Base-by-base conservation (phyloP, 2,797 vertebrate species). In the Heterohyrax brucei region DNA sequence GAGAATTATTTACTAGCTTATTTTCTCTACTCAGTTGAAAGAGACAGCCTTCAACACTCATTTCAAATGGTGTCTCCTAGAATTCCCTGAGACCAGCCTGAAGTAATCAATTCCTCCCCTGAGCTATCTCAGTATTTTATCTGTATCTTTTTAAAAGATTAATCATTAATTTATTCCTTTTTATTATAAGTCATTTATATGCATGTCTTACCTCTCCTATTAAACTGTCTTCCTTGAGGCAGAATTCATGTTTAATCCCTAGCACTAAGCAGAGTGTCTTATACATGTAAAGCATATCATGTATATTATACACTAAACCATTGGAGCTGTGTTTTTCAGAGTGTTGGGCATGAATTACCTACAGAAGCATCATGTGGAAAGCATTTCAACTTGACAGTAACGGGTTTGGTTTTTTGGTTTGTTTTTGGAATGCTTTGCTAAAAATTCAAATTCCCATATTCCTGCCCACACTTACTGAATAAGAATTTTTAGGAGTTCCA, bases 171-270 rank as follows among this genome's bases (percentile, higher is more conserved):
- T 85, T 28, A 7, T 95, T 81, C 56, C 8, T 95, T 87, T 87
- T 77, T 89, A 39, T 80, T 92, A 30, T 68, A 85, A 44, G 39
- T 72, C 7, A 83, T 90, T 90, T 95, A 61, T 87, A 93, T 77
- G 50, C 24, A 46, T 84, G 26, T 80, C 64, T 93, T 78, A 78
- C 75, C 48, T 87, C 68, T 24, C 62, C 21, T 91, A 3, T 94
- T 93, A 92, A 87, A 81, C 46, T 81, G 2, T n/a, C 50, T 95
- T 92, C 44, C 70, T 70, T 89, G 30, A 90, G 72, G 39, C 70
- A 87, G 28, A 82, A 92, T 95, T 87, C 90, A 72, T 84, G 28
- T 91, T 95, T 93, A 44, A 93, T 76, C 68, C 64, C 28, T 8
- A 79, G 50, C 39, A 87, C 59, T 91, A 87, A 95, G 48, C 56